These are phyloP conservation scores for Agonopterix alstromeriana DNA, from an alignment of 2,888 invertebrate genomes.

Conservation along the genomic window DNA sequence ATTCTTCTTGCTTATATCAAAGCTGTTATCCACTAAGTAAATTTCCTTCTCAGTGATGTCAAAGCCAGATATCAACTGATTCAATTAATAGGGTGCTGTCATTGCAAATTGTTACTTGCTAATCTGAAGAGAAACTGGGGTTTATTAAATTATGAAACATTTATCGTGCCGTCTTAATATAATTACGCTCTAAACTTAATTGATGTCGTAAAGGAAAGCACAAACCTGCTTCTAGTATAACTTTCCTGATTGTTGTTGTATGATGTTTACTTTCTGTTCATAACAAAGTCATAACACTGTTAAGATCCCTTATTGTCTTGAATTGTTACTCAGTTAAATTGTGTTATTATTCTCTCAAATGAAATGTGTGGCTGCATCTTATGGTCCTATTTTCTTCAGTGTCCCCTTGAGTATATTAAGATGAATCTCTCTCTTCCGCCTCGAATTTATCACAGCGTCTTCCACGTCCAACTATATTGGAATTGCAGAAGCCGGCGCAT, in stretches of 20 bases:
- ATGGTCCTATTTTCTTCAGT: not conserved
- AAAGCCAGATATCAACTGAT: not conserved
- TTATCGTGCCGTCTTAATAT: not conserved
- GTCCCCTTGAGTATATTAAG: not conserved
- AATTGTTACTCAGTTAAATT: too few relatives aligned
- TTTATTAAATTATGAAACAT: not conserved
- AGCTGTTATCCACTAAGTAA: too few relatives aligned
- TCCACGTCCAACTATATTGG: not conserved
- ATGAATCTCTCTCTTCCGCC: not conserved
- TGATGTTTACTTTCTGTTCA: too few relatives aligned
- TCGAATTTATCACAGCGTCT: not conserved
- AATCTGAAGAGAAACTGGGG: slow-evolving; percentile 1
- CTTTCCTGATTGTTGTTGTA: not conserved
- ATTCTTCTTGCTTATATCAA: too few relatives aligned
- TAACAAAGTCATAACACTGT: too few relatives aligned
- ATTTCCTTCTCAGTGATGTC: too few relatives aligned
- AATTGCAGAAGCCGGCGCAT: not conserved
- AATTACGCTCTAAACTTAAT: not conserved
- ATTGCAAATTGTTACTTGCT: not conserved
- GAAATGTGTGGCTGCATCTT: too few relatives aligned
- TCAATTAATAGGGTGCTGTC: slow-evolving; percentile 1
- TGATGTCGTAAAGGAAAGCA: not conserved
- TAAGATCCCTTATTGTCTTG: too few relatives aligned
- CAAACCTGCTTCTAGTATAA: too few relatives aligned
- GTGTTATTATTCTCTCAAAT: too few relatives aligned